Evolutionary conservation across 2,797 vertebrate species (phyloP).

Genomic region (Hephaestus fuliginosus): DNA sequence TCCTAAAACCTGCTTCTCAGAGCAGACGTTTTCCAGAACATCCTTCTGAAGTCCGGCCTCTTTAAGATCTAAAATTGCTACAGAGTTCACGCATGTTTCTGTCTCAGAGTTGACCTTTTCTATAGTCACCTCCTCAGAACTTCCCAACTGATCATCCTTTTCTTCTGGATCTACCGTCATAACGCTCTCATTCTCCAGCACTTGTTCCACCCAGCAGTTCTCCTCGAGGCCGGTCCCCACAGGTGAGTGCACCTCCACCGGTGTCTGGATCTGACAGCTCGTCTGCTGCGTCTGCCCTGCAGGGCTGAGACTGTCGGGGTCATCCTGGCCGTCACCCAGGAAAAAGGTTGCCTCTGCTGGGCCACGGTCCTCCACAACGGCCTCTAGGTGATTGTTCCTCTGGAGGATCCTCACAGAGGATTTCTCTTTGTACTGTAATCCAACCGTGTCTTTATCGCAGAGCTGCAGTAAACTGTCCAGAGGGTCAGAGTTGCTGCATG

Average conservation of each 20-base stretch:
- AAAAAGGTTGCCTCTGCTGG: constrained; percentile 51
- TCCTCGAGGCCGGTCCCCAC: constrained; percentile 36
- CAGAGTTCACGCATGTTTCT: constrained; percentile 9
- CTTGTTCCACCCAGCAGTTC: neutral
- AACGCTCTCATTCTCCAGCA: constrained; percentile 1
- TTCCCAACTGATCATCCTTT: neutral
- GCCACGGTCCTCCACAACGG: constrained; percentile 39
- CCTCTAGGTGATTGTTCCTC: constrained; percentile 63
- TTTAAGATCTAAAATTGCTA: constrained; percentile 12
- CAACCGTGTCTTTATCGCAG: constrained; percentile 9
- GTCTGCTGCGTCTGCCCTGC: constrained; percentile 20
- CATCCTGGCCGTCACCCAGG: constrained; percentile 52
- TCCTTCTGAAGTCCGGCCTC: constrained; percentile 9
- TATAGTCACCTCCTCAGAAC: neutral
- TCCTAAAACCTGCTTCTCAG: constrained; percentile 5
- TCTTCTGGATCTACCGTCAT: neutral
- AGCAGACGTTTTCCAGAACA: neutral
- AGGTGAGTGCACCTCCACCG: constrained; percentile 73
- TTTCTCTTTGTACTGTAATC: constrained; percentile 21
- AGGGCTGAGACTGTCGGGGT: neutral
- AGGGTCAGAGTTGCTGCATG: constrained; percentile 26
- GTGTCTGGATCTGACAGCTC: constrained; percentile 62
- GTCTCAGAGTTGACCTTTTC: constrained; percentile 11
- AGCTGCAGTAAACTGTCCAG: constrained; percentile 22
- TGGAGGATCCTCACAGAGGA: constrained; percentile 56